A percentile compares a stretch with the other conserved stretches of the same genome.
phyloP scores from a whole-genome alignment of 2,888 invertebrate genomes.

The Ditula angustiorana region DNA sequence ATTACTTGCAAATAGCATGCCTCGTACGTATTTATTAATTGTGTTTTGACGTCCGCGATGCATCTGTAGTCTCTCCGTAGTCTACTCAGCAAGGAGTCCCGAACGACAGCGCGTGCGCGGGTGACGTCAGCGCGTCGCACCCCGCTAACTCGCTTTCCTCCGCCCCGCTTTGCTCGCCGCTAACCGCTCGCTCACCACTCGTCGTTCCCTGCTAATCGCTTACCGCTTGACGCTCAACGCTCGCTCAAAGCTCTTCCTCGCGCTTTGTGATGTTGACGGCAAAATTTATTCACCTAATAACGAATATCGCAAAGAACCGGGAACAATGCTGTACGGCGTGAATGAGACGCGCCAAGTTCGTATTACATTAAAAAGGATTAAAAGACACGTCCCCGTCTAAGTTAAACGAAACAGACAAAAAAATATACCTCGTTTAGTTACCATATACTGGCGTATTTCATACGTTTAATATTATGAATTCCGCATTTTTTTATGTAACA shows the following conservation, averaged over 20 bases:
- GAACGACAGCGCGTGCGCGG: conserved; percentile 63
- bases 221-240: conserved; percentile 38
- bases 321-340: neutral
- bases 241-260: conserved; percentile 31
- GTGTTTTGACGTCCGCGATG: neutral
- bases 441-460: too few relatives aligned
- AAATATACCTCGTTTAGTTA: too few relatives aligned
- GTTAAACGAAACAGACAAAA: too few relatives aligned
- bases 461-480: neutral
- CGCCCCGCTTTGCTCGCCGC: conserved; percentile 40
- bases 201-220: neutral
- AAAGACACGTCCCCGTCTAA: too few relatives aligned
- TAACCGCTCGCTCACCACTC: conserved; percentile 32
- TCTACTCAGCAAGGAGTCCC: conserved; percentile 68
- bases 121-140: conserved; percentile 76
- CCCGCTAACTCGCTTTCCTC: conserved; percentile 54
- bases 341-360: neutral
- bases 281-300: conserved; percentile 28
- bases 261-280: neutral
- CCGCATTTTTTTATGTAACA: neutral
- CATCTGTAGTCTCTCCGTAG: conserved; percentile 54
- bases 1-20: too few relatives aligned
- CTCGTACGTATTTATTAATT: neutral
- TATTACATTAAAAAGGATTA: too few relatives aligned
- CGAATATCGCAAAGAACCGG: neutral